phyloP scores from a whole-genome alignment of 64 coral and sea anemone species.

The Stichodactyla mertensii region DNA sequence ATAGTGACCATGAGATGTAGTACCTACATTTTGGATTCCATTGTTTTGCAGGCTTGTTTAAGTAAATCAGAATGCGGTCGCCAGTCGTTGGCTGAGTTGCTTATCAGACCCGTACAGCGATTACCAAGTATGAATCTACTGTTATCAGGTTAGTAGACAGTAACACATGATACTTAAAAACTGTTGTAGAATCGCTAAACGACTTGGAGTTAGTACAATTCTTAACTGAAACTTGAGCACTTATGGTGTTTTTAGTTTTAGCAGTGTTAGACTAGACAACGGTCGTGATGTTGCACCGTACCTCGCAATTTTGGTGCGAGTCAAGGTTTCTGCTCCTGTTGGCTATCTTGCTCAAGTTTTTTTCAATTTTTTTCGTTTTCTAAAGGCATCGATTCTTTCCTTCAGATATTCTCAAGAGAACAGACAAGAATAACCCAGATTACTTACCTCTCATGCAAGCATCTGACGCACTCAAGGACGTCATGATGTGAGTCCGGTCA shows the following conservation, averaged over 20 bases:
- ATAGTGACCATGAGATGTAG: background rate
- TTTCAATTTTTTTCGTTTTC: no score
- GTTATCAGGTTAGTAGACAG: slow-evolving; percentile 44
- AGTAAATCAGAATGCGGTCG: slow-evolving; percentile 95
- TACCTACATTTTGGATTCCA: background rate
- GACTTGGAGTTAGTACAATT: no score
- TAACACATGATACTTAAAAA: no score
- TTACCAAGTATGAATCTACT: slow-evolving; percentile 97
- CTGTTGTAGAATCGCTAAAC: no score
- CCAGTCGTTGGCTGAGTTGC: slow-evolving; percentile 73
- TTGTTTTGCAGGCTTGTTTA: slow-evolving; percentile 69
- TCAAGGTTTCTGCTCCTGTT: no score
- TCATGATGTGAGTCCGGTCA: slow-evolving; percentile 69
- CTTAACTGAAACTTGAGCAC: no score
- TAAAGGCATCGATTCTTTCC: background rate
- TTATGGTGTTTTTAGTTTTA: no score
- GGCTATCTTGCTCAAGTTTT: no score
- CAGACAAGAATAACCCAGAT: slow-evolving; percentile 89
- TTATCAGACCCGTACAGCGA: slow-evolving; percentile 96
- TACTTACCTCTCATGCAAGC: slow-evolving; percentile 66
- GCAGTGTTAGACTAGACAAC: no score
- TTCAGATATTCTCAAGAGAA: slow-evolving; percentile 88
- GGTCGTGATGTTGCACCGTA: no score
- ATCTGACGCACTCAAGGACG: slow-evolving; percentile 78
- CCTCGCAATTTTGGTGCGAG: no score